Evolutionary conservation across 2,888 invertebrate species (phyloP).

Genomic region (Synanthedon myopaeformis): DNA sequence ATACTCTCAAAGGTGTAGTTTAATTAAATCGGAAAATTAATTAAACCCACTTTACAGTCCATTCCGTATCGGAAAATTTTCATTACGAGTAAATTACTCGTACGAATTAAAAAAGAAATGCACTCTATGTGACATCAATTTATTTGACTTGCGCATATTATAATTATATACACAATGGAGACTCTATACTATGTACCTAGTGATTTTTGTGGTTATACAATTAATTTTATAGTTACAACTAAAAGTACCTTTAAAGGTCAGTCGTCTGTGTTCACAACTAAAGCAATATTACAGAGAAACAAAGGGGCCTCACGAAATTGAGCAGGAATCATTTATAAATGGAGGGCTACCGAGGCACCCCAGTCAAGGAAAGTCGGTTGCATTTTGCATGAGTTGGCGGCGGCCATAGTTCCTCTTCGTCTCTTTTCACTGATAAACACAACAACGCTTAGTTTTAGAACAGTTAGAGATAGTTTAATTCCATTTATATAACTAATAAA

Average conservation of each 20-base stretch:
- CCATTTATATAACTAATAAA: too few relatives aligned
- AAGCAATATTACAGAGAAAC: constrained; percentile 40
- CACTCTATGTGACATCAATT: too few relatives aligned
- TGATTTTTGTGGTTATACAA: too few relatives aligned
- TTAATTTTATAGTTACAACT: too few relatives aligned
- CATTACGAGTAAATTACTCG: too few relatives aligned
- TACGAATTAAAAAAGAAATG: too few relatives aligned
- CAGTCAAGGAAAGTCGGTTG: constrained; percentile 38
- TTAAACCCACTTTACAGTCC: neutral
- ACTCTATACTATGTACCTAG: too few relatives aligned
- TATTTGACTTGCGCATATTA: too few relatives aligned
- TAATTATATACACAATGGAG: too few relatives aligned
- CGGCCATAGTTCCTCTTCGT: constrained; percentile 19
- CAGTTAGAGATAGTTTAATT: neutral
- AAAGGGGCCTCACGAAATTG: constrained; percentile 46
- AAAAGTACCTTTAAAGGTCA: neutral
- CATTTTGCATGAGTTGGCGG: constrained; percentile 52
- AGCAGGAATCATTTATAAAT: constrained; percentile 64
- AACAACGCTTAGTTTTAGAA: neutral
- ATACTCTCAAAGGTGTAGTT: constrained; percentile 26
- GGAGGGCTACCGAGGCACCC: constrained; percentile 28
- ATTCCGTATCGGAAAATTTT: neutral
- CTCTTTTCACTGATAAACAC: neutral
- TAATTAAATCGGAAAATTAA: constrained; percentile 25
- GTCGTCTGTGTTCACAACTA: constrained; percentile 34